Conservation (phyloP, 2,113 vertebrate genomes). For the Mustela nigripes region DNA sequence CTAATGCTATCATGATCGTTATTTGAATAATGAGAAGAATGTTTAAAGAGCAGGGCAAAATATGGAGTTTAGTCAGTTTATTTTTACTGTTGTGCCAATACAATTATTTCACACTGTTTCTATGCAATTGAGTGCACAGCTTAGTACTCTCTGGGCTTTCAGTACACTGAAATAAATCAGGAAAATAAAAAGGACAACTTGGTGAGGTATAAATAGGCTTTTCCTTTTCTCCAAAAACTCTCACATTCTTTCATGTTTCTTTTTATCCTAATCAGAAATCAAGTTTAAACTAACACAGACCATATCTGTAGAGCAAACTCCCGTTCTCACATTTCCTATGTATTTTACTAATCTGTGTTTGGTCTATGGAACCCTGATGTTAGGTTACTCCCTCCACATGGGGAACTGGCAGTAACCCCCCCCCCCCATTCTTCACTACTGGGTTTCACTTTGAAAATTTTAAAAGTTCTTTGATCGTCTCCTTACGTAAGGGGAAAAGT, state of each 20-base stretch:
- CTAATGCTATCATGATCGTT: background rate
- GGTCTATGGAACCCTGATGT: background rate
- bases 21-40: conserved; percentile 22
- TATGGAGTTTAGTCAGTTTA: background rate
- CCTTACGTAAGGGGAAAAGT: background rate
- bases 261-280: conserved; percentile 21
- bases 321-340: background rate
- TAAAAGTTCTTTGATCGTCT: background rate
- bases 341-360: background rate
- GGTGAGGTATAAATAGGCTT: conserved; percentile 5
- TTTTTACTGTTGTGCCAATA: conserved; percentile 27
- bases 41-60: background rate
- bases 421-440: background rate
- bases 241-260: background rate
- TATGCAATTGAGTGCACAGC: background rate
- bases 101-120: conserved; percentile 42
- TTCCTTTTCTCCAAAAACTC: background rate
- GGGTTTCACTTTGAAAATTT: conserved; percentile 48
- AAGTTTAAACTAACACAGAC: background rate
- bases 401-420: background rate
- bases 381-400: background rate
- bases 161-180: background rate
- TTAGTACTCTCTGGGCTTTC: conserved; percentile 2
- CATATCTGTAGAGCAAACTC: background rate
- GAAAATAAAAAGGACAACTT: background rate